Evolutionary conservation across 2,797 vertebrate genomes (phyloP), one percentile per base, ranked within the genome.

Genomic region (Rhodeus uyekii): DNA sequence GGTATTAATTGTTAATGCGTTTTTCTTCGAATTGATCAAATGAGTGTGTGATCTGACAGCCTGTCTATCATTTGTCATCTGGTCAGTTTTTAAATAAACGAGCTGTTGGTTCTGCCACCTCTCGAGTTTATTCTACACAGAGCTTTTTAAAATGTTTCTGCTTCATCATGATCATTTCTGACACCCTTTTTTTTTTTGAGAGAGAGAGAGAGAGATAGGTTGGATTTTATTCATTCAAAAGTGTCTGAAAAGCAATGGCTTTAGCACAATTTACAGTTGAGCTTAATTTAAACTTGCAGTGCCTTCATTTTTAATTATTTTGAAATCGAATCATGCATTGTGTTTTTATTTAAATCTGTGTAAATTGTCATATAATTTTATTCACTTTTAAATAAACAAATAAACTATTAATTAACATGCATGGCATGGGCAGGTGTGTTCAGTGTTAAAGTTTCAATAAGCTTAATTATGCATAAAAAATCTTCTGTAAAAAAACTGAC

Each of bases 51-150:
- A 78, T 39, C 76, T 82, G 84, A 85, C 84, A 78, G 74, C n/a
- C 61, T 75, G 84, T 76, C 80, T 78, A 73, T 85, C 80, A 79
- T 82, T 38, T 72, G 72, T 85, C 80, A 78, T 81, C 22, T 71
- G 84, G 67, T 82, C 80, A 85, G 58, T 80, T 85, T 74, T 24
- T 61, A 34, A 53, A 78, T 80, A 63, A 64, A 83, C 13, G 34
- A n/a, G 53, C 65, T 34, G 53, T 71, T 71, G 16, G 24, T 32
- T 74, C 58, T 38, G 19, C 5, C 24, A 44, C 19, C 7, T 68
- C 22, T 65, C 38, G 19, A 67, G 50, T 27, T 19, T 39, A 39
- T 44, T 34, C 9, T 19, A 24, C 63, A 22, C 36, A 5, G 8
- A 18, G 38, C 46, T 65, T 50, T 79, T 16, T 3, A 1, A 73